A percentile compares a stretch with the other conserved stretches of the same genome.
Evolutionary conservation across 2,888 invertebrate genomes (phyloP).

Genomic region (Operophtera brumata): DNA sequence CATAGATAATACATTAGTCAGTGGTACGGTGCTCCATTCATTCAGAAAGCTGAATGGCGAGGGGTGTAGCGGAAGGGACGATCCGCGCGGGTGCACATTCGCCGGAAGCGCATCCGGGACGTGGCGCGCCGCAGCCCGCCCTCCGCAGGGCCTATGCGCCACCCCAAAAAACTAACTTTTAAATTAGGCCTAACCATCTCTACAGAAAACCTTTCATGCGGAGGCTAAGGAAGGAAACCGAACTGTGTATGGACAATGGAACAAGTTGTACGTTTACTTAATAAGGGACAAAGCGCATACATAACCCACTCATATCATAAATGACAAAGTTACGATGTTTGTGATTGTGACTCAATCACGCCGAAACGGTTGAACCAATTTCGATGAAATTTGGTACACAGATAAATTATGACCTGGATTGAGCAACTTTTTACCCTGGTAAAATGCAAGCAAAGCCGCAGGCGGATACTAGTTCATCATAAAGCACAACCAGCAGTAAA

Average conservation of each 20-base stretch:
- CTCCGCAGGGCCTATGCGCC: conserved; percentile 37
- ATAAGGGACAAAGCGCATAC: no score
- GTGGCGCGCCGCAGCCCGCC: conserved; percentile 66
- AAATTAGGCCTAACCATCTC: neutral
- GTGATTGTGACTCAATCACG: no score
- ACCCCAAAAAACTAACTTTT: conserved; percentile 20
- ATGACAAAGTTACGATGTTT: no score
- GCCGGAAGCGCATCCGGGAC: conserved; percentile 78
- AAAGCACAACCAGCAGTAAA: conserved; percentile 5
- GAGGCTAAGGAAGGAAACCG: neutral
- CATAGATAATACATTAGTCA: conserved; percentile 30
- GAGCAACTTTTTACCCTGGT: no score
- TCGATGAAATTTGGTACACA: no score
- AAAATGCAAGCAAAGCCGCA: no score
- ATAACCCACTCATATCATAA: no score
- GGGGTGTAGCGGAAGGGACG: conserved; percentile 76
- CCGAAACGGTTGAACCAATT: no score
- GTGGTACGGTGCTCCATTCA: conserved; percentile 50
- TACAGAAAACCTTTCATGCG: neutral
- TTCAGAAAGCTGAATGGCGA: conserved; percentile 59
- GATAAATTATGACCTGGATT: no score
- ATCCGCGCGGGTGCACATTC: conserved; percentile 70
- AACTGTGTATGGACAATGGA: neutral
- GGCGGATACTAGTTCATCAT: no score
- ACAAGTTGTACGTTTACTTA: no score